phyloP scores from a whole-genome alignment of 2,113 vertebrate genomes.

The Origma solitaria region DNA sequence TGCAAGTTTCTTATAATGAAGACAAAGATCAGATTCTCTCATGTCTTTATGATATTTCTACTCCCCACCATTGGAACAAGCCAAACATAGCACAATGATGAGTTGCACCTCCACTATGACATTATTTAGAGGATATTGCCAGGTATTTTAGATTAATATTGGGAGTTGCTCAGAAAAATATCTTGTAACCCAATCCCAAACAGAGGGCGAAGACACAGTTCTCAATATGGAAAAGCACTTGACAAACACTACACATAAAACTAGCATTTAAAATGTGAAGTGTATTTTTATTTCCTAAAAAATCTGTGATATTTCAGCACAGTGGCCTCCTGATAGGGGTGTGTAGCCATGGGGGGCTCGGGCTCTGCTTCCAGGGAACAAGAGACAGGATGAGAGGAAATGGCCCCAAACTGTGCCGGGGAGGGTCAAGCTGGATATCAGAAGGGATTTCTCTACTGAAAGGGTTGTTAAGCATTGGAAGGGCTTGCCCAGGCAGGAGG shows the following conservation, averaged over 20 bases:
- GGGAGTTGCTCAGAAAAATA: background rate
- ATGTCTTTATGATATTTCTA: background rate
- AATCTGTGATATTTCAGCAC: background rate
- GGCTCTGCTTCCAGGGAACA: background rate
- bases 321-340: background rate
- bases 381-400: background rate
- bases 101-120: background rate
- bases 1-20: background rate
- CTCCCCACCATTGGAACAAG: fast-evolving
- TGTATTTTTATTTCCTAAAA: background rate
- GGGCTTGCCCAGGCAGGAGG: background rate
- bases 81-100: fast-evolving
- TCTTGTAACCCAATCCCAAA: background rate
- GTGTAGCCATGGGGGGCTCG: fast-evolving
- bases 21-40: background rate
- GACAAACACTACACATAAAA: fast-evolving
- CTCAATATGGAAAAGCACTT: background rate
- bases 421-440: fast-evolving
- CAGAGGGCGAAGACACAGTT: background rate
- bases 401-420: fast-evolving
- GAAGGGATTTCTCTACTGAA: background rate
- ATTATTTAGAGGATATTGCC: background rate
- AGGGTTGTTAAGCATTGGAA: background rate
- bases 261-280: background rate
- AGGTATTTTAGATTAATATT: background rate